Evolutionary conservation across 2,113 vertebrate species (phyloP).

Genomic region (Eulacestoma nigropectus): DNA sequence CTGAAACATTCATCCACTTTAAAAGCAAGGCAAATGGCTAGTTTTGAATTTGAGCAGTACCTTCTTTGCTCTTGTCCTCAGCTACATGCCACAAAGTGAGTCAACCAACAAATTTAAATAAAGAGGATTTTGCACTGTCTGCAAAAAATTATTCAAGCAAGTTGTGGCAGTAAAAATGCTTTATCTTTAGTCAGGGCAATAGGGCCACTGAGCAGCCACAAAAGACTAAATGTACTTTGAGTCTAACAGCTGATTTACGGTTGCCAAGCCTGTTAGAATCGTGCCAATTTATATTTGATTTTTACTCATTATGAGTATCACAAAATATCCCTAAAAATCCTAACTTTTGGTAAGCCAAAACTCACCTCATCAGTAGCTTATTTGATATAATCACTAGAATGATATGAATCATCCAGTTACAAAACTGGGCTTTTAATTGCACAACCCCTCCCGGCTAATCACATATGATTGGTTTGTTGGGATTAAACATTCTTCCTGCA

Average conservation of each 20-base stretch:
- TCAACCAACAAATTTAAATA: constrained; percentile 42
- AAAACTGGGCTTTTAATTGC: neutral
- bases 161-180: constrained; percentile 36
- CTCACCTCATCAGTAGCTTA: neutral
- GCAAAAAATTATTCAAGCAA: constrained; percentile 48
- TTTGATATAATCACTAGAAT: neutral
- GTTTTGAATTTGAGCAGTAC: neutral
- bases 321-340: neutral
- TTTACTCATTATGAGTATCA: neutral
- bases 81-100: neutral
- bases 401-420: neutral
- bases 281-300: neutral
- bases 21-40: neutral
- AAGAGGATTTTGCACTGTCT: neutral
- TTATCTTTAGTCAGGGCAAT: constrained; percentile 35
- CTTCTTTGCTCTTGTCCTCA: neutral
- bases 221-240: neutral
- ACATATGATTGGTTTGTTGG: neutral
- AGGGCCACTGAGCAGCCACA: neutral
- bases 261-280: neutral
- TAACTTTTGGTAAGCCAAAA: neutral
- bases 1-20: neutral
- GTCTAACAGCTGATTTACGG: constrained; percentile 10
- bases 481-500: neutral
- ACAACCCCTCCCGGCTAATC: neutral